Percentiles rank a stretch among this genome's conserved stretches.
Conservation (phyloP, 2,113 vertebrate species). For the Gorsachius goisagi region DNA sequence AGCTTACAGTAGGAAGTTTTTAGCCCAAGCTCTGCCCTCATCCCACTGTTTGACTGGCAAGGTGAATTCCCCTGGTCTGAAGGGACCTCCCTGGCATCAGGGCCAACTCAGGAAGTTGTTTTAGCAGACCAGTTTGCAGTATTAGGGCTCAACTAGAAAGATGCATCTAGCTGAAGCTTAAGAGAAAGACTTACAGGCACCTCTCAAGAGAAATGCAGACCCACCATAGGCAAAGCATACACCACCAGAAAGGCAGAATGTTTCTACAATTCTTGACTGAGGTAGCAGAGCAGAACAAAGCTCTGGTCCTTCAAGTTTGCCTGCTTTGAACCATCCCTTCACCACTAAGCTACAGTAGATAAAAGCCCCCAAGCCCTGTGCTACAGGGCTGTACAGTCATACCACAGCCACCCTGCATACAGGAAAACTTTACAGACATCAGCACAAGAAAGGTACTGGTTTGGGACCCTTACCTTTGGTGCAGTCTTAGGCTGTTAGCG, state of each 20-base stretch:
- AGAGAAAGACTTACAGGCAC: neutral
- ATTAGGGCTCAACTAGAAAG: neutral
- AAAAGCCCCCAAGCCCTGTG: neutral
- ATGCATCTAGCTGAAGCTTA: neutral
- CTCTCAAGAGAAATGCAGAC: neutral
- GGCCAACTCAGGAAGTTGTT: neutral
- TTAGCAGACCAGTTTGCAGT: neutral
- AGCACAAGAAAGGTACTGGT: neutral
- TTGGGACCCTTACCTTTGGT: neutral
- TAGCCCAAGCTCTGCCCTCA: neutral
- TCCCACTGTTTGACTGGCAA: neutral
- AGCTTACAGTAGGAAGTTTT: neutral
- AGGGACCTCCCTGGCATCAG: neutral
- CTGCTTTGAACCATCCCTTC: neutral
- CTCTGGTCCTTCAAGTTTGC: neutral
- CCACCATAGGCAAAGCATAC: neutral
- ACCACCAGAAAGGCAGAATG: neutral
- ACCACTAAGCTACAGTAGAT: neutral
- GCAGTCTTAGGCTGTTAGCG: neutral
- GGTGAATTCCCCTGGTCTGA: neutral
- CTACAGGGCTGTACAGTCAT: neutral
- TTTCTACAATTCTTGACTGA: neutral
- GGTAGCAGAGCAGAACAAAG: neutral
- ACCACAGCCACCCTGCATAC: neutral
- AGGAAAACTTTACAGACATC: neutral